A percentile compares a stretch with the other conserved stretches of the same genome.
phyloP scores from a whole-genome alignment of 2,113 vertebrate species.

The Anhinga anhinga region DNA sequence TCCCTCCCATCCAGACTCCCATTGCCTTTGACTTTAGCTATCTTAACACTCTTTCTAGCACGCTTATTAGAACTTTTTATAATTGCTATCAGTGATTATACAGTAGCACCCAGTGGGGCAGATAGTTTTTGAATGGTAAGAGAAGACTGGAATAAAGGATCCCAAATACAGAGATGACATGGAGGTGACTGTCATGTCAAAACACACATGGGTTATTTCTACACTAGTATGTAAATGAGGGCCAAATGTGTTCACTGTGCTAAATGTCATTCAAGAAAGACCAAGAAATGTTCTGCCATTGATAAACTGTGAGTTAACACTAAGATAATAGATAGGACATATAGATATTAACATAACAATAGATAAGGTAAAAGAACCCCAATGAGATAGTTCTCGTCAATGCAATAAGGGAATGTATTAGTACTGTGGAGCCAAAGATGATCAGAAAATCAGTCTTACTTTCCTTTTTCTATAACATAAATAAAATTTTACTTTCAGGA shows the following conservation, averaged over 20 bases:
- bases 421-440: neutral
- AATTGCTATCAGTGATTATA: neutral
- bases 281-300: neutral
- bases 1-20: neutral
- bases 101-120: neutral
- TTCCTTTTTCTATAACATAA: neutral
- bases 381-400: neutral
- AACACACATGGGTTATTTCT: neutral
- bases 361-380: neutral
- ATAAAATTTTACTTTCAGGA: neutral
- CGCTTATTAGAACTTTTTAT: neutral
- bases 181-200: neutral
- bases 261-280: neutral
- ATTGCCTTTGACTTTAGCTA: neutral
- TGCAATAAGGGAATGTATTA: neutral
- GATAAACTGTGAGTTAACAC: neutral
- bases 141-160: neutral
- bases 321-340: neutral
- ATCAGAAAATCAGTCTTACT: neutral
- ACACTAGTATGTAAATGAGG: neutral
- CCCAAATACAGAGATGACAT: neutral
- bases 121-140: neutral
- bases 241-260: neutral
- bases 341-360: neutral
- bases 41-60: neutral